phyloP scores from a whole-genome alignment of 2,888 invertebrate species.

The Nipponacmea schrenckii region DNA sequence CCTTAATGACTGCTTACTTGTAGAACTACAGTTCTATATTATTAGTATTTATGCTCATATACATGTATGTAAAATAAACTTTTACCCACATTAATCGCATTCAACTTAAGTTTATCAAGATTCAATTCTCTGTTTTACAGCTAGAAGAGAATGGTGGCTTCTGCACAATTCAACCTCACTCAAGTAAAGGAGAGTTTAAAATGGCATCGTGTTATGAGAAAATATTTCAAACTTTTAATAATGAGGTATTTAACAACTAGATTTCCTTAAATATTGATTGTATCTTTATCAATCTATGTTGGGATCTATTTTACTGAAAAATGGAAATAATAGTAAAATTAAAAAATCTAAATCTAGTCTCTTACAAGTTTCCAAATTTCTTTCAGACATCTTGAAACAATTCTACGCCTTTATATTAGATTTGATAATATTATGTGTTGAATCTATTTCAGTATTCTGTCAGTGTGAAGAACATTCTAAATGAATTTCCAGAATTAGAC shows the following conservation, averaged over 20 bases:
- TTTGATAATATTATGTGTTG: background rate
- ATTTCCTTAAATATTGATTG: background rate
- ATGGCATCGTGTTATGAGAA: conserved; percentile 41
- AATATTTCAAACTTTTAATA: conserved; percentile 49
- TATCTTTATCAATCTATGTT: no score
- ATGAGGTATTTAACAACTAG: conserved; percentile 39
- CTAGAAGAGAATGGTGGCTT: conserved; percentile 45
- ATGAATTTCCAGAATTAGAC: conserved; percentile 42
- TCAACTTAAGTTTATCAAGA: no score
- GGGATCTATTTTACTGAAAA: no score
- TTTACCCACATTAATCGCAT: no score
- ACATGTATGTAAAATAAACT: no score
- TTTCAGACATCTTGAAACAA: background rate
- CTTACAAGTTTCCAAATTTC: background rate
- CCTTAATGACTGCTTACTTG: no score
- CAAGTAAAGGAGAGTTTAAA: conserved; percentile 37
- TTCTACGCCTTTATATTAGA: background rate
- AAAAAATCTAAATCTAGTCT: background rate
- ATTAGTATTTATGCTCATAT: no score
- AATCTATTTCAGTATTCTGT: conserved; percentile 41
- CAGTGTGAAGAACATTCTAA: conserved; percentile 41
- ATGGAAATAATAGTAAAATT: no score
- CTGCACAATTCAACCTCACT: conserved; percentile 43
- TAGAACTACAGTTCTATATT: no score
- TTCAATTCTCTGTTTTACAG: conserved; percentile 27